These are phyloP conservation scores for Vollenhovia emeryi DNA, from an alignment of 1,140 invertebrate genomes.

Conservation along the genomic window DNA sequence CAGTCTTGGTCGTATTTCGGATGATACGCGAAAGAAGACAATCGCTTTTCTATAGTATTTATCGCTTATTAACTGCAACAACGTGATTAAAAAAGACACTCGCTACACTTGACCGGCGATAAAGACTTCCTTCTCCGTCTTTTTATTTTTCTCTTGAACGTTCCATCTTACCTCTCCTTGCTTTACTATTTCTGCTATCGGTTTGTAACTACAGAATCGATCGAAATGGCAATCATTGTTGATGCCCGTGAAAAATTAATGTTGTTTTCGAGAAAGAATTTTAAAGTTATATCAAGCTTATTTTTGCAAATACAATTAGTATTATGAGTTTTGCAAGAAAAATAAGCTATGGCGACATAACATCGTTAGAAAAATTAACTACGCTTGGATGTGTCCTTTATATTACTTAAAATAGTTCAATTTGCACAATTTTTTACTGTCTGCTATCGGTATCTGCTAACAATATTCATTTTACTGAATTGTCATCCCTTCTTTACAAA, in stretches of 20 bases:
- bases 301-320: slow-evolving; percentile 11
- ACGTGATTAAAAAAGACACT: slow-evolving; percentile 60
- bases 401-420: slow-evolving; percentile 28
- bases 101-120: slow-evolving; percentile 45
- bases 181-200: slow-evolving; percentile 54
- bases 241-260: slow-evolving; percentile 1
- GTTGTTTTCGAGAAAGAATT: slow-evolving; percentile 8
- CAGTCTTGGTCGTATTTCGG: not conserved
- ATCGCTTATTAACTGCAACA: slow-evolving; percentile 67
- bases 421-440: not conserved
- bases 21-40: slow-evolving; percentile 49
- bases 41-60: slow-evolving; percentile 46
- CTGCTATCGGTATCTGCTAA: slow-evolving; percentile 9
- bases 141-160: slow-evolving; percentile 32
- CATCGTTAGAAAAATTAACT: not conserved
- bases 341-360: not conserved
- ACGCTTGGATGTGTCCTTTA: not conserved
- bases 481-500: not conserved
- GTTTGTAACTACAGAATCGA: slow-evolving; percentile 26
- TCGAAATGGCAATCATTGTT: slow-evolving; percentile 10
- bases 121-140: slow-evolving; percentile 42
- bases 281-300: slow-evolving; percentile 14
- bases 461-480: slow-evolving; percentile 7
- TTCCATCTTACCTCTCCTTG: slow-evolving; percentile 50
- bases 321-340: not conserved